These are phyloP conservation scores for Acrobeloides nanus DNA, from an alignment of 2,888 invertebrate genomes.

Conservation along the genomic window DNA sequence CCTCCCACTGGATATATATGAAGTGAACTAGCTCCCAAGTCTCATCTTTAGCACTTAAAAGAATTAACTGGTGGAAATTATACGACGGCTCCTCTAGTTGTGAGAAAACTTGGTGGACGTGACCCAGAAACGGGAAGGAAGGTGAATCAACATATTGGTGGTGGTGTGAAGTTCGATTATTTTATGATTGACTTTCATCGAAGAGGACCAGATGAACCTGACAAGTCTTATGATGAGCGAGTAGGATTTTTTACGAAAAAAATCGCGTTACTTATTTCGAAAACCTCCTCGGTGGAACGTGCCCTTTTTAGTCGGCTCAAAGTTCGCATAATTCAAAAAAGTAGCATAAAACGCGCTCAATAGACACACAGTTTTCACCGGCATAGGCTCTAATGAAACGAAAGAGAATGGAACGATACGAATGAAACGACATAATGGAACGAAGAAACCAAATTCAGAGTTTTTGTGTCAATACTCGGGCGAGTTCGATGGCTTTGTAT, in stretches of 20 bases:
- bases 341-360: too few relatives aligned
- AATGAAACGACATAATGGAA: too few relatives aligned
- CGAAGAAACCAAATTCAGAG: too few relatives aligned
- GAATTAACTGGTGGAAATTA: slow-evolving; percentile 39
- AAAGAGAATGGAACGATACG: too few relatives aligned
- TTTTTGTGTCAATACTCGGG: too few relatives aligned
- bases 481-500: background rate
- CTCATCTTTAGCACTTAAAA: too few relatives aligned
- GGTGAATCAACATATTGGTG: slow-evolving; percentile 53
- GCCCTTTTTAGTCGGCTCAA: too few relatives aligned
- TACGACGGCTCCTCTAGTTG: slow-evolving; percentile 43
- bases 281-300: too few relatives aligned
- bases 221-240: slow-evolving; percentile 49
- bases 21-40: too few relatives aligned
- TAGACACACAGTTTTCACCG: background rate
- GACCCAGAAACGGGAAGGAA: slow-evolving; percentile 35
- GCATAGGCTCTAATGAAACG: too few relatives aligned
- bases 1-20: too few relatives aligned
- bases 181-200: slow-evolving; percentile 52
- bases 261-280: background rate
- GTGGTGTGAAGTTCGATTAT: slow-evolving; percentile 53
- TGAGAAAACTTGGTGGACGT: slow-evolving; percentile 40
- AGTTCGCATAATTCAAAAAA: too few relatives aligned
- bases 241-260: slow-evolving; percentile 29
- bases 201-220: slow-evolving; percentile 31